phyloP scores from a whole-genome alignment of 2,888 invertebrate species.

The Lumbricus terrestris region DNA sequence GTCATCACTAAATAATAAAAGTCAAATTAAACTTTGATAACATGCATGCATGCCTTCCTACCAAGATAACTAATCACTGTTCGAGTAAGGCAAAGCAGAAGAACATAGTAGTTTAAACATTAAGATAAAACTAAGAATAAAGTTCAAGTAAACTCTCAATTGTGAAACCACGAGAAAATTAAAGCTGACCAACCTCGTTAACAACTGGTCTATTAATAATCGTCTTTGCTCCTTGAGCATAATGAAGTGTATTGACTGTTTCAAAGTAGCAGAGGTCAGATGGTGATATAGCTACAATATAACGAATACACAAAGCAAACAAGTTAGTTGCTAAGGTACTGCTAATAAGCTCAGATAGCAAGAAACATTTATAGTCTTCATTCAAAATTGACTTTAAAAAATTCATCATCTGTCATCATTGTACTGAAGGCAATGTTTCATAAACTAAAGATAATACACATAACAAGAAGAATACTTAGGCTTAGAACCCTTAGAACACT shows the following conservation, averaged over 20 bases:
- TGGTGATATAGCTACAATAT: constrained; percentile 72
- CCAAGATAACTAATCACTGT: not conserved
- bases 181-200: constrained; percentile 63
- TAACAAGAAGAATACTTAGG: too few relatives aligned
- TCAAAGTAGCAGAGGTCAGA: constrained; percentile 75
- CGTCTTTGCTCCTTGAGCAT: constrained; percentile 75
- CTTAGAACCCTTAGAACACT: too few relatives aligned
- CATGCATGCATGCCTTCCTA: not conserved
- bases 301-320: not conserved
- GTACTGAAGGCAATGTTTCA: too few relatives aligned
- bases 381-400: not conserved
- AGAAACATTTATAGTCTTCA: not conserved
- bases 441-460: too few relatives aligned
- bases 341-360: not conserved
- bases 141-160: not conserved
- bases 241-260: constrained; percentile 77
- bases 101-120: not conserved
- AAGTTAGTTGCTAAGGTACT: not conserved
- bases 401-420: not conserved
- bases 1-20: not conserved
- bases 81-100: not conserved
- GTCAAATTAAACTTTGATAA: not conserved
- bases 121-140: not conserved
- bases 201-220: constrained; percentile 69
- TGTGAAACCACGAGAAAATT: not conserved